phyloP scores from a whole-genome alignment of 2,888 invertebrate species.

The Mythimna ferrago region DNA sequence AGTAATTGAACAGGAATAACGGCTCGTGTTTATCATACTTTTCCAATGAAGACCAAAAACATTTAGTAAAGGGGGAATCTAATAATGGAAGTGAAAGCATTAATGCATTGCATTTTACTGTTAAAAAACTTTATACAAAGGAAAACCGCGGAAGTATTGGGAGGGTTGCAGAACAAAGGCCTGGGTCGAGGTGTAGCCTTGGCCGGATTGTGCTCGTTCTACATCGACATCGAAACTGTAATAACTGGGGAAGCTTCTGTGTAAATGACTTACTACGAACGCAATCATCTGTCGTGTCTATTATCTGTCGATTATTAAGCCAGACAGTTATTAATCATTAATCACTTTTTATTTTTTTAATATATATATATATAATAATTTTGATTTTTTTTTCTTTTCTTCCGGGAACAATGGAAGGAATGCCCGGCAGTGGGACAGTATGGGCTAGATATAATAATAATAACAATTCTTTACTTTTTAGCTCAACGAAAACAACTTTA shows the following conservation, averaged over 20 bases:
- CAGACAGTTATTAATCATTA: constrained; percentile 11
- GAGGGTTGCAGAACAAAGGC: constrained; percentile 79
- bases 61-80: constrained; percentile 31
- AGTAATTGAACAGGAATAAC: constrained; percentile 1
- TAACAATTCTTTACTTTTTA: too few species aligned
- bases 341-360: too few species aligned
- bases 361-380: too few species aligned
- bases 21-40: constrained; percentile 6
- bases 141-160: constrained; percentile 77
- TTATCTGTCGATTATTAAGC: constrained; percentile 8
- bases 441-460: too few species aligned
- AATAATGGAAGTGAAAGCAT: constrained; percentile 35
- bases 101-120: constrained; percentile 43
- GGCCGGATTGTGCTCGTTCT: constrained; percentile 76
- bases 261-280: constrained; percentile 67
- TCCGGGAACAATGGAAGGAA: too few species aligned
- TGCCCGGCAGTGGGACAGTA: too few species aligned
- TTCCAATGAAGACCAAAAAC: constrained; percentile 20
- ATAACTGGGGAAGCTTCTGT: constrained; percentile 71
- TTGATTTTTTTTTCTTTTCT: too few species aligned
- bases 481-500: background rate
- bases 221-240: constrained; percentile 74
- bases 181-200: constrained; percentile 85
- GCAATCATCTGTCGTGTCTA: constrained; percentile 22
- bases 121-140: constrained; percentile 75